Percentiles rank a stretch among this genome's conserved stretches.
These are phyloP conservation scores for Carassius auratus DNA, from an alignment of 2,113 vertebrate genomes.

Conservation along the genomic window DNA sequence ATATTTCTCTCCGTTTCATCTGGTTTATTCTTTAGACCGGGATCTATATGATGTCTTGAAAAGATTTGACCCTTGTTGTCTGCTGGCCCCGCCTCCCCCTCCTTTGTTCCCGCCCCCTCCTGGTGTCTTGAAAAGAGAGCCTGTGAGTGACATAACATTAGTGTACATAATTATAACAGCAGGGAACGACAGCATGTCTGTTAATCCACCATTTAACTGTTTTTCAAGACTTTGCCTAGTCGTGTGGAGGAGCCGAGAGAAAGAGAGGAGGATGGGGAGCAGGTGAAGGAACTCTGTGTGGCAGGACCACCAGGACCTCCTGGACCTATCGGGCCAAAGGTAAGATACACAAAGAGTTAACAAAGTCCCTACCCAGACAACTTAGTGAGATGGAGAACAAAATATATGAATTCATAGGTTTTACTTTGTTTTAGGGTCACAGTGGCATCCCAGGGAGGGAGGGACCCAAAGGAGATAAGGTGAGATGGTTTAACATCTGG, in stretches of 20 bases:
- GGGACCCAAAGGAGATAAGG: constrained; percentile 54
- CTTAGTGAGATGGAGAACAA: neutral
- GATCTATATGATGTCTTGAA: constrained; percentile 75
- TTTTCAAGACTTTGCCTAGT: constrained; percentile 20
- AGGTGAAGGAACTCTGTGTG: constrained; percentile 62
- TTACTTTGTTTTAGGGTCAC: constrained; percentile 5
- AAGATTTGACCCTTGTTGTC: constrained; percentile 73
- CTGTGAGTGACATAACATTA: constrained; percentile 30
- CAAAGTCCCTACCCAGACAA: neutral
- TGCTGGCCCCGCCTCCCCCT: constrained; percentile 82
- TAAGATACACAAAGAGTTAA: constrained; percentile 62
- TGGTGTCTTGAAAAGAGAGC: constrained; percentile 71
- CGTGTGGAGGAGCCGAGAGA: constrained; percentile 38
- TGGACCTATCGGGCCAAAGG: constrained; percentile 81
- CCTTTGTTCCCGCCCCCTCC: constrained; percentile 87
- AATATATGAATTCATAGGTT: neutral
- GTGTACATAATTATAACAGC: neutral
- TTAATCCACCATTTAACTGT: neutral
- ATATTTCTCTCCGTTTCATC: neutral
- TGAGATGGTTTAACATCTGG: neutral
- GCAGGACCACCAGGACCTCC: constrained; percentile 72
- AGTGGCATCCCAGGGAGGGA: constrained; percentile 41
- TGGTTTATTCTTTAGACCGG: neutral
- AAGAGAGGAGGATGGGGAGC: constrained; percentile 31
- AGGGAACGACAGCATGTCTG: neutral